phyloP scores from a whole-genome alignment of 2,797 vertebrate genomes.

The Myotis pilosus region DNA sequence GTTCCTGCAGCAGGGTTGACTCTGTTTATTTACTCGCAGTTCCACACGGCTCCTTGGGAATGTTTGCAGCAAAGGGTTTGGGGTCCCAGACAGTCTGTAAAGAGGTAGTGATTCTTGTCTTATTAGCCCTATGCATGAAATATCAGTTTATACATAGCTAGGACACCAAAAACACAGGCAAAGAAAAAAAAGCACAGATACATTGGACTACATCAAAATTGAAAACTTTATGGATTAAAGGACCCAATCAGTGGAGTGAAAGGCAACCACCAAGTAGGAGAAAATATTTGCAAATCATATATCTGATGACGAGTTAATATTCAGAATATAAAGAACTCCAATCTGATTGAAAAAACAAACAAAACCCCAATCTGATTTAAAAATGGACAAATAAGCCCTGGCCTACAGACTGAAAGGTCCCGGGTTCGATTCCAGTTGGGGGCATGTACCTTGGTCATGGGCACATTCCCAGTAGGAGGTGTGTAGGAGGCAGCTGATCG shows the following conservation, averaged over 20 bases:
- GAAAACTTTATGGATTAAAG: not conserved
- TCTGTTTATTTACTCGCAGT: constrained; percentile 50
- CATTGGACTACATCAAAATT: not conserved
- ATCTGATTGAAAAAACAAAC: not conserved
- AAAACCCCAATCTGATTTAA: not conserved
- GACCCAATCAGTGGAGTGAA: not conserved
- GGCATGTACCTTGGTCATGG: no score
- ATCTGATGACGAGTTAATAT: not conserved
- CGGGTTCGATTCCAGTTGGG: no score
- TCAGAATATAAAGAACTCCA: not conserved
- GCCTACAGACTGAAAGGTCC: no score
- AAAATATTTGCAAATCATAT: constrained; percentile 2
- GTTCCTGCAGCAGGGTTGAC: not conserved
- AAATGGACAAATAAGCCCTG: not conserved
- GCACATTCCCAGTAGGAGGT: no score
- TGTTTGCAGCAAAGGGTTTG: not conserved
- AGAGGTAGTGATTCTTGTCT: constrained; percentile 52
- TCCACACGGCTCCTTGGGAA: not conserved
- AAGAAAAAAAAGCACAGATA: not conserved
- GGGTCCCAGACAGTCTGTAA: not conserved
- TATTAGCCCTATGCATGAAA: constrained; percentile 45
- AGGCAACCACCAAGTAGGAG: not conserved
- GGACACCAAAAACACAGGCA: not conserved
- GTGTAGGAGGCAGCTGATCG: no score
- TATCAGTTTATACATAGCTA: constrained; percentile 63